Base-by-base conservation (phyloP, 2,113 vertebrate genomes). In the Atlantisia rogersi region DNA sequence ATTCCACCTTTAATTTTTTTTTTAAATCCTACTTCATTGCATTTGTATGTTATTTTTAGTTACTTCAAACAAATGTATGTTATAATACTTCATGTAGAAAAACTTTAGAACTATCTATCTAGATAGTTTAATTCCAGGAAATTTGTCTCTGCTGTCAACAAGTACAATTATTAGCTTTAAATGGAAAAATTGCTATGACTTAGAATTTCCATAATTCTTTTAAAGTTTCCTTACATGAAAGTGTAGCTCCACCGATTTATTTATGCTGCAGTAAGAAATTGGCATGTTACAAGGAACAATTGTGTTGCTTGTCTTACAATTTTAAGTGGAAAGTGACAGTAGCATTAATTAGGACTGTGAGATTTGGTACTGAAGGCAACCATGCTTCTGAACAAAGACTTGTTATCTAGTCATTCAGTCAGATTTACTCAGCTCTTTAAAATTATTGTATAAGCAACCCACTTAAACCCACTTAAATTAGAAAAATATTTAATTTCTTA, bases 291-390 rank as follows among this genome's bases (percentile, higher is more conserved):
- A 90, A 71, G 73, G 88, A 86, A 67, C 64, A 81, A 46, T 75
- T 81, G 76, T 93, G 92, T 94, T 83, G 67, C 80, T 81, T 2
- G 26, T 86, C 88, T 70, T 74, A 80, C 10, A 68, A 28, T 84
- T 92, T 86, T 75, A 86, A 93, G 52, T 90, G 52, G 68, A 86
- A 95, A 94, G 52, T 88, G 92, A 53, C 88, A 77, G 70, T 90
- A 39, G 60, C 52, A 21, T 94, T 86, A 86, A 88, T 92, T 93
- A 86, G 69, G 69, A 50, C 76, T 88, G 26, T 64, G 82, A 86
- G 86, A 81, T 78, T 85, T 85, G 63, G 44, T 70, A 12, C 48
- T 60, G 76, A 67, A 90, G 65, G 60, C 62, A 82, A 1, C 77
- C 62, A 5, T 31, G 65, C 55, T 96, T 55, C 84, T 90, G 82